Conservation (phyloP, 2,888 invertebrate species). For the Cryptocheilus praepositus region DNA sequence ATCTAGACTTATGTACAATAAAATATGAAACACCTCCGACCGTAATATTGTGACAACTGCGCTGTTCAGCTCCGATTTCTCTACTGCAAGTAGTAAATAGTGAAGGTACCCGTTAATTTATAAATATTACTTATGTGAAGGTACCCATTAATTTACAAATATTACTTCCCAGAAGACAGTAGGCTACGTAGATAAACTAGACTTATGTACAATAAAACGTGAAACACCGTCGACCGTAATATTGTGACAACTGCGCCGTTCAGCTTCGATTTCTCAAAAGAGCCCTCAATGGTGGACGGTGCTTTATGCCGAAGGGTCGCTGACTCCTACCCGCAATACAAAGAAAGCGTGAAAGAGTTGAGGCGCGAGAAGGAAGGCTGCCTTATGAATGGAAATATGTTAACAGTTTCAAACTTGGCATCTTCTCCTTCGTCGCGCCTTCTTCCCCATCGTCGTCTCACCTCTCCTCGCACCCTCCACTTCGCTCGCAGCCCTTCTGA, state of each 20-base stretch:
- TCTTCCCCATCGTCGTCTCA: slow-evolving; percentile 11
- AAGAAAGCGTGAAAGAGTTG: slow-evolving; percentile 28
- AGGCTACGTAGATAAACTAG: too few relatives aligned
- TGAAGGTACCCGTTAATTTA: too few relatives aligned
- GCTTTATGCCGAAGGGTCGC: slow-evolving; percentile 51
- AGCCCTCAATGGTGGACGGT: slow-evolving; percentile 23
- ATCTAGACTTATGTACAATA: too few relatives aligned
- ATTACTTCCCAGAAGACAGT: too few relatives aligned
- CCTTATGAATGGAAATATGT: slow-evolving; percentile 61
- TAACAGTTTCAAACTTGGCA: slow-evolving; percentile 53
- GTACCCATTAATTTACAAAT: too few relatives aligned
- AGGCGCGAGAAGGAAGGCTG: slow-evolving; percentile 19
- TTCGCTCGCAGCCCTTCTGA: slow-evolving; percentile 25
- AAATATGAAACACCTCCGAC: too few relatives aligned
- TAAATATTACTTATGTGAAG: too few relatives aligned
- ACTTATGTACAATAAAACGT: too few relatives aligned
- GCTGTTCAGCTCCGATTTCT: slow-evolving; percentile 47
- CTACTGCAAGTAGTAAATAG: too few relatives aligned
- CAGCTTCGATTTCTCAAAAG: slow-evolving; percentile 38
- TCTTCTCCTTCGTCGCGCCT: slow-evolving; percentile 25
- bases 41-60: too few relatives aligned
- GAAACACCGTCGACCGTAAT: too few relatives aligned
- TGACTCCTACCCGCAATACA: slow-evolving; percentile 47
- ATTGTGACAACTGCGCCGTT: slow-evolving; percentile 15
- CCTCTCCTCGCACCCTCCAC: slow-evolving; percentile 3